phyloP scores from a whole-genome alignment of 2,888 invertebrate species.

The Drosophila anomelani region DNA sequence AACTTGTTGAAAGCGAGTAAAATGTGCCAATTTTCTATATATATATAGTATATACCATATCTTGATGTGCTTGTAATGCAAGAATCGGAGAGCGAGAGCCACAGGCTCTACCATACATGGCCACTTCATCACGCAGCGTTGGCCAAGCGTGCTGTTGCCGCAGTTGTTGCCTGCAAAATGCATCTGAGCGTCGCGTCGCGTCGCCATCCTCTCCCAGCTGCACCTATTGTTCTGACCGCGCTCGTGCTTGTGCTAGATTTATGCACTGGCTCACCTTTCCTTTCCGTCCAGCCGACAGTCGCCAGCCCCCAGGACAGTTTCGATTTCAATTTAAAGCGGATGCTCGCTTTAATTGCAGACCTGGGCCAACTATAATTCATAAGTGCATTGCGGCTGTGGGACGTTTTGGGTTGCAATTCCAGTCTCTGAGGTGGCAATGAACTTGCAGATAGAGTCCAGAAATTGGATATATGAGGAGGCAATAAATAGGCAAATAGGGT shows the following conservation, averaged over 20 bases:
- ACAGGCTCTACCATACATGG: conserved; percentile 64
- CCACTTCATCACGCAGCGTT: conserved; percentile 78
- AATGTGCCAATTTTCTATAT: conserved; percentile 72
- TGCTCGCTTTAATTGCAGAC: conserved; percentile 70
- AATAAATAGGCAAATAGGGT: conserved; percentile 7
- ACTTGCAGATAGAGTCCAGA: conserved; percentile 61
- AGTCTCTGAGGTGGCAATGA: conserved; percentile 54
- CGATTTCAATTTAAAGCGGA: conserved; percentile 81
- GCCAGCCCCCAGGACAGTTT: conserved; percentile 59
- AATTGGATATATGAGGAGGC: conserved; percentile 7
- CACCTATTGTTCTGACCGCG: conserved; percentile 72
- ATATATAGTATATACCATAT: conserved; percentile 33
- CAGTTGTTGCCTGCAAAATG: conserved; percentile 54
- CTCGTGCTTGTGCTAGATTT: conserved; percentile 80
- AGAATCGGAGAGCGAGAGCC: conserved; percentile 20
- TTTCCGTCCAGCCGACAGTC: neutral
- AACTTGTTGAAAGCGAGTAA: conserved; percentile 74
- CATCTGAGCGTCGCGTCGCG: conserved; percentile 69
- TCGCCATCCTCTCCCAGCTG: conserved; percentile 52
- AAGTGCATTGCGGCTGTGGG: conserved; percentile 35
- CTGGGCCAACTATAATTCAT: conserved; percentile 62
- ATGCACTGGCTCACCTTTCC: conserved; percentile 46
- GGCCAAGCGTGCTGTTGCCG: conserved; percentile 66
- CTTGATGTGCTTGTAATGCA: conserved; percentile 52
- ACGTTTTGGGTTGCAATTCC: conserved; percentile 55